Conservation (phyloP, 2,113 vertebrate genomes). For the Sceloporus undulatus region DNA sequence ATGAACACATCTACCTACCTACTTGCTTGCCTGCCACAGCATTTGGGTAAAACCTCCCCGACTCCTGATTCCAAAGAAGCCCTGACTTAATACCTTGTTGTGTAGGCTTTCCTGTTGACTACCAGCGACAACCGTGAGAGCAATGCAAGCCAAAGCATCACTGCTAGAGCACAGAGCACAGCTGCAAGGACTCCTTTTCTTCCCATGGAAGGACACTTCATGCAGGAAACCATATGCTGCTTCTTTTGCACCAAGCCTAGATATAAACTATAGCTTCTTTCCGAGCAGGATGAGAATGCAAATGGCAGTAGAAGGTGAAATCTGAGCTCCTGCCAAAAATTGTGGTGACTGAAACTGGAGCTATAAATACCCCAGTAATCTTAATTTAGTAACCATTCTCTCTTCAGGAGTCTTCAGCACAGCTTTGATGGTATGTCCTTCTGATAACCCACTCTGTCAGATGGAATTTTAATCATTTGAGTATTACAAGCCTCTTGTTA, state of each 20-base stretch:
- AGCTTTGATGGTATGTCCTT: neutral
- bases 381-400: neutral
- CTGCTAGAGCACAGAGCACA: constrained; percentile 18
- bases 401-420: neutral
- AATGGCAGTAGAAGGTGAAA: neutral
- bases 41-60: neutral
- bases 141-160: constrained; percentile 28
- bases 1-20: neutral
- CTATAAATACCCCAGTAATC: neutral
- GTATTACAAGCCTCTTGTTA: neutral
- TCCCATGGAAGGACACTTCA: neutral
- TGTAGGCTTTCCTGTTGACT: neutral
- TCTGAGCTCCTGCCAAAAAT: neutral
- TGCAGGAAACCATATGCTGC: neutral
- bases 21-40: neutral
- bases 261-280: neutral
- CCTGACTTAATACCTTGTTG: constrained; percentile 32
- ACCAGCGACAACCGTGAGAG: constrained; percentile 29
- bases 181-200: neutral
- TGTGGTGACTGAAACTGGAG: neutral
- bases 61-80: neutral
- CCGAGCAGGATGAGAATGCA: neutral
- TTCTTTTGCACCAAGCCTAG: too few relatives aligned
- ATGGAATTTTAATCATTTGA: neutral
- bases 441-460: neutral